phyloP scores from a whole-genome alignment of 2,888 invertebrate species.

The Agrenia bidenticulata region DNA sequence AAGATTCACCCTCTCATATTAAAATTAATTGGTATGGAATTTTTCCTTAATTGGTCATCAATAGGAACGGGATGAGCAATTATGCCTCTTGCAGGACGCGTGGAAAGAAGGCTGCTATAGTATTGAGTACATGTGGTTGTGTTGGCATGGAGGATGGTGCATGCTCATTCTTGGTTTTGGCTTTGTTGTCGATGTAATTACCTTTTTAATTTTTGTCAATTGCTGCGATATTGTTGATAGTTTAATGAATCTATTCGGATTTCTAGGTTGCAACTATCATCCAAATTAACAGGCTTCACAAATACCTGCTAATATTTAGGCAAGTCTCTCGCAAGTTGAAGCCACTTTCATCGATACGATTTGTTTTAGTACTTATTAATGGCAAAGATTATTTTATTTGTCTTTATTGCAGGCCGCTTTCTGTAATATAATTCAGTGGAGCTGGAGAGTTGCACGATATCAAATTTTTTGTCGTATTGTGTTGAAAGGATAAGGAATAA shows the following conservation, averaged over 20 bases:
- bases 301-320: neutral
- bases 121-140: constrained; percentile 14
- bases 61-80: neutral
- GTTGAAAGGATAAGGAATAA: too few relatives aligned
- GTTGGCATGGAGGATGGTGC: constrained; percentile 17
- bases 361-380: neutral
- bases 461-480: too few relatives aligned
- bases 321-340: neutral
- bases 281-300: neutral
- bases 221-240: neutral
- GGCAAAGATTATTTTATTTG: too few relatives aligned
- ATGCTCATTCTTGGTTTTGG: too few relatives aligned
- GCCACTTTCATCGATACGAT: neutral
- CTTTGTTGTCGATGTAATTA: constrained; percentile 8
- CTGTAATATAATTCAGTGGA: too few relatives aligned
- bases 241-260: neutral
- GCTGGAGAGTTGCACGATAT: too few relatives aligned
- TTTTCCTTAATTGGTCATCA: neutral
- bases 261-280: neutral
- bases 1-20: neutral
- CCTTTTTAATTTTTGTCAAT: constrained; percentile 23
- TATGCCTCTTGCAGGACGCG: neutral
- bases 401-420: too few relatives aligned
- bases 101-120: constrained; percentile 27
- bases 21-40: neutral